Conservation (phyloP, 2,113 vertebrate genomes). For the Eubucco bourcierii region DNA sequence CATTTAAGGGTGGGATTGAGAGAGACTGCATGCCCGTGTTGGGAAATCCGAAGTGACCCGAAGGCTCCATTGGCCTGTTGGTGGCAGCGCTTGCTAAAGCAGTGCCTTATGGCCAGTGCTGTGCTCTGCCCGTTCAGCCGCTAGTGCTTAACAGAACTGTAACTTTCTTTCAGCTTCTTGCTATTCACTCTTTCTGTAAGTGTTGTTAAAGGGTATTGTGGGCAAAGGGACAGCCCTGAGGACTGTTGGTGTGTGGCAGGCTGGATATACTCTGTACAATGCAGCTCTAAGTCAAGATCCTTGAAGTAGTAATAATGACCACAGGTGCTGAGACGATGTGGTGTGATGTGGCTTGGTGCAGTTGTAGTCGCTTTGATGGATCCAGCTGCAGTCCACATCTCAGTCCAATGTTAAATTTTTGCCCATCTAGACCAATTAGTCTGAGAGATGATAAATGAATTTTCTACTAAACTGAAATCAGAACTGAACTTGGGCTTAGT, state of each 20-base stretch:
- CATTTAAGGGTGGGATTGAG: not conserved
- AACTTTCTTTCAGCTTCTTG: not conserved
- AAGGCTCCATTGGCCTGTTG: not conserved
- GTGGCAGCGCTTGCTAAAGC: conserved; percentile 4
- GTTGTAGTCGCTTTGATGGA: not conserved
- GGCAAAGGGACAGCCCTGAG: not conserved
- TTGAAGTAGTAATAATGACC: not conserved
- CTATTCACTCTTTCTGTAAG: not conserved
- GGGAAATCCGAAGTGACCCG: not conserved
- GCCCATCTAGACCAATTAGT: not conserved
- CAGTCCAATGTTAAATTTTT: not conserved
- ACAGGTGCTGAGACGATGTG: not conserved
- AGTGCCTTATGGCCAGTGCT: not conserved
- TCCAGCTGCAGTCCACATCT: not conserved
- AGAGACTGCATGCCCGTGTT: not conserved
- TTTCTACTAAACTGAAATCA: not conserved
- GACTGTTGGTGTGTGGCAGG: fast-evolving
- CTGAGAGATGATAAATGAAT: not conserved
- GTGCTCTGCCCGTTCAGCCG: not conserved
- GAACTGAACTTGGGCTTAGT: not conserved
- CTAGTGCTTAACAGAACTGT: not conserved
- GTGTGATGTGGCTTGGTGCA: not conserved
- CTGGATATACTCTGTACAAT: not conserved
- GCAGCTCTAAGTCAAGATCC: not conserved
- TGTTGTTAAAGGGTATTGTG: not conserved